Conservation (phyloP, 2,888 invertebrate genomes). For the Tachystola acroxantha region DNA sequence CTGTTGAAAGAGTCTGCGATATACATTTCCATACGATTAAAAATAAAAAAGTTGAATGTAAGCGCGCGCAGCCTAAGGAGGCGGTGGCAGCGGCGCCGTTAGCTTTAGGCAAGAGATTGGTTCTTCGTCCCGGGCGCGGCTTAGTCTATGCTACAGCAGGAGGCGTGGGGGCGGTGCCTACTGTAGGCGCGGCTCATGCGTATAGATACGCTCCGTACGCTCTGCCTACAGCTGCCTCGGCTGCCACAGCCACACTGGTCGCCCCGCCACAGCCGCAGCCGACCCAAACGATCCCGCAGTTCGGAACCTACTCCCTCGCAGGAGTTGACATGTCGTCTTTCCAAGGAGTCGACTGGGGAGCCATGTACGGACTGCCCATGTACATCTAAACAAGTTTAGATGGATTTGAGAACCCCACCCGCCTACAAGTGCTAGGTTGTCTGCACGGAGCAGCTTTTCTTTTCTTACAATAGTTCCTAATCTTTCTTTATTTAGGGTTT, state of each 20-base stretch:
- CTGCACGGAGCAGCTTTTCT: slow-evolving; percentile 19
- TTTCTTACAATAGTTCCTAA: slow-evolving; percentile 14
- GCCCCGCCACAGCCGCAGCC: slow-evolving; percentile 77
- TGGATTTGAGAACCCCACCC: slow-evolving; percentile 27
- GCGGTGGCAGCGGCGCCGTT: slow-evolving; percentile 83
- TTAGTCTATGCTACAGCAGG: slow-evolving; percentile 79
- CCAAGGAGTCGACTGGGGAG: slow-evolving; percentile 94
- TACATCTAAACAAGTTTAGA: slow-evolving; percentile 81
- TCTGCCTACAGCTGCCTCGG: slow-evolving; percentile 49
- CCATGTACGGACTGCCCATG: slow-evolving; percentile 96
- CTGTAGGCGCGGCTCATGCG: slow-evolving; percentile 58
- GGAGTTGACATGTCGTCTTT: slow-evolving; percentile 95
- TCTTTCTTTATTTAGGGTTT: slow-evolving; percentile 13
- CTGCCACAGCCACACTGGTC: slow-evolving; percentile 50
- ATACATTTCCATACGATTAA: slow-evolving; percentile 96
- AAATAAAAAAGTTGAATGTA: slow-evolving; percentile 93
- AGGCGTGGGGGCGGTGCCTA: slow-evolving; percentile 52
- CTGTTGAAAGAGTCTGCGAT: slow-evolving; percentile 94
- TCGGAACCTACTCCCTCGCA: slow-evolving; percentile 88
- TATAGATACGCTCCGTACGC: slow-evolving; percentile 76
- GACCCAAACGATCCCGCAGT: slow-evolving; percentile 78
- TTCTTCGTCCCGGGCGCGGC: slow-evolving; percentile 83
- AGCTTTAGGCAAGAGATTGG: slow-evolving; percentile 85
- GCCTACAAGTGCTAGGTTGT: slow-evolving; percentile 39
- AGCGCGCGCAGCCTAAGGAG: slow-evolving; percentile 95